Conservation (phyloP, 2,113 vertebrate genomes). For the Romanogobio albipinnatus region DNA sequence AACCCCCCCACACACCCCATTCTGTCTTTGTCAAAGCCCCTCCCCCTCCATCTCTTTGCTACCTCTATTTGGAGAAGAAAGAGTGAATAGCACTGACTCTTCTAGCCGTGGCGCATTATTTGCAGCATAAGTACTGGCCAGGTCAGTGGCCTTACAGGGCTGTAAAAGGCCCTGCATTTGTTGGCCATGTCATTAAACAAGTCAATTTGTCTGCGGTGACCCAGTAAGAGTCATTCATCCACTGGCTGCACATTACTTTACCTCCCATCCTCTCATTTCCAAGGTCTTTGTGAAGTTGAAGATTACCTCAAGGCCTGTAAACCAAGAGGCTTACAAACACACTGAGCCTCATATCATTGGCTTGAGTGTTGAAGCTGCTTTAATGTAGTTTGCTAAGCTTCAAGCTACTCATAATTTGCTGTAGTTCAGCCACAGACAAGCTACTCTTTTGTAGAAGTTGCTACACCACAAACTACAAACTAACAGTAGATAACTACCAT, state of each 20-base stretch:
- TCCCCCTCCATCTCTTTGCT: constrained; percentile 19
- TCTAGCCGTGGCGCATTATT: constrained; percentile 32
- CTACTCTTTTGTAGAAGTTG: constrained; percentile 15
- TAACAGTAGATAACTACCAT: not conserved
- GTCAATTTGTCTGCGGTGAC: constrained; percentile 34
- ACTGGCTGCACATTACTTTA: constrained; percentile 27
- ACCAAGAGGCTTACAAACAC: constrained; percentile 6
- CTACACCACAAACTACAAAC: not conserved
- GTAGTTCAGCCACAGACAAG: not conserved
- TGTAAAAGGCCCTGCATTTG: constrained; percentile 32
- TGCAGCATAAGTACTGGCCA: constrained; percentile 23
- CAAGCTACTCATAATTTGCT: not conserved
- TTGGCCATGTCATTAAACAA: constrained; percentile 24
- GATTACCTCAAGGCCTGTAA: constrained; percentile 31
- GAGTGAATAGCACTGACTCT: constrained; percentile 47
- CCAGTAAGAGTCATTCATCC: constrained; percentile 27
- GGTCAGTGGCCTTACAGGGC: constrained; percentile 21
- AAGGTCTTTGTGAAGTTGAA: constrained; percentile 34
- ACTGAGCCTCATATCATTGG: not conserved
- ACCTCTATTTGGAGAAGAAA: constrained; percentile 17
- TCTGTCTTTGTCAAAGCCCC: constrained; percentile 25
- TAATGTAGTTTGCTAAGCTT: constrained; percentile 1
- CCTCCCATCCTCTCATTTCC: constrained; percentile 30
- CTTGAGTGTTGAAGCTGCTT: not conserved
- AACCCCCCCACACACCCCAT: constrained; percentile 7